Percentiles rank a stretch among this genome's conserved stretches.
Conservation (phyloP, 2,888 invertebrate species). For the Cataglyphis rosenhaueri region DNA sequence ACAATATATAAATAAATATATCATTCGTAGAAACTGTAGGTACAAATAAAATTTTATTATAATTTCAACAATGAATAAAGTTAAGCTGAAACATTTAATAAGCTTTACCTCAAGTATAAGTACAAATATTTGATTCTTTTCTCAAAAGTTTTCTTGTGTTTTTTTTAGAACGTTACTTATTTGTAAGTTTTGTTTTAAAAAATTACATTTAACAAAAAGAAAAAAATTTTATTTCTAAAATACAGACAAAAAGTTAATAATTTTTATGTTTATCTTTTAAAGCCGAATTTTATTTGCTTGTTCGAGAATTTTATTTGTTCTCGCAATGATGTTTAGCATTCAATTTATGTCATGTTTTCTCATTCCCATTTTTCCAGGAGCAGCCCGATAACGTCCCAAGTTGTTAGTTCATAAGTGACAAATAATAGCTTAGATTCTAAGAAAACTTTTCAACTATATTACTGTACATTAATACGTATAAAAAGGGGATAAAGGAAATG, state of each 20-base stretch:
- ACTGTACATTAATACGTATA: conserved; percentile 66
- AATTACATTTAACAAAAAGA: neutral
- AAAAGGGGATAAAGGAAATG: conserved; percentile 43
- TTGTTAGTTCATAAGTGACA: conserved; percentile 77
- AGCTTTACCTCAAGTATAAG: conserved; percentile 3
- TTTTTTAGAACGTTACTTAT: neutral
- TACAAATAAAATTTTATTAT: conserved; percentile 38
- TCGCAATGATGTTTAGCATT: neutral
- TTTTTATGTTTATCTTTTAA: neutral
- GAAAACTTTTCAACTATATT: conserved; percentile 72
- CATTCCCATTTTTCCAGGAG: conserved; percentile 66
- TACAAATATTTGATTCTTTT: neutral
- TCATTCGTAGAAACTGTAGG: conserved; percentile 28
- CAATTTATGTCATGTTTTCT: conserved; percentile 1
- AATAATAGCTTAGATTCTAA: conserved; percentile 71
- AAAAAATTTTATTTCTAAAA: neutral
- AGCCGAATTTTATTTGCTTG: neutral
- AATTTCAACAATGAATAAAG: conserved; percentile 5
- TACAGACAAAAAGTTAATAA: neutral
- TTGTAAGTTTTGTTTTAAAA: neutral
- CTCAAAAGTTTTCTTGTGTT: neutral
- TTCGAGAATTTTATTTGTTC: neutral
- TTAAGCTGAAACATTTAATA: conserved; percentile 17
- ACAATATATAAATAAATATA: conserved; percentile 35
- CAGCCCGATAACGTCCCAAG: conserved; percentile 76